Percentiles rank a stretch among this genome's conserved stretches.
Conservation (phyloP, 1,140 invertebrate genomes). For the Lithobius niger region DNA sequence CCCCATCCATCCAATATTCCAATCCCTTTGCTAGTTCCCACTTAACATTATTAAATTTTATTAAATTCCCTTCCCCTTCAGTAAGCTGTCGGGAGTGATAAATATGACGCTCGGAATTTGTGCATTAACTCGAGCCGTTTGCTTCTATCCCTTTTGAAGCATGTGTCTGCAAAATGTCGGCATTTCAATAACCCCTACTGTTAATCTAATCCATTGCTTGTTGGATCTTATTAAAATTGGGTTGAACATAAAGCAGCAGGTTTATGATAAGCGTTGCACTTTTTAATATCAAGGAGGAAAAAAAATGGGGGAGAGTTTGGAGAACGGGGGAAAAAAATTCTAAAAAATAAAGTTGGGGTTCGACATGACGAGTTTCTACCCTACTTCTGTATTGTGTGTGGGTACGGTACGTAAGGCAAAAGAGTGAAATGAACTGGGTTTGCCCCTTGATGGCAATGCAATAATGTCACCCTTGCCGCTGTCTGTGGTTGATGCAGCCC, state of each 20-base stretch:
- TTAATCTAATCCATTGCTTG: conserved; percentile 7
- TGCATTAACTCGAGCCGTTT: conserved; percentile 8
- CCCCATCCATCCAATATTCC: background rate
- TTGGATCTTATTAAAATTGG: conserved; percentile 2
- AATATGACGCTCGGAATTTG: conserved; percentile 13
- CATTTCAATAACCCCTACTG: conserved; percentile 15
- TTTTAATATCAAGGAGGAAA: no score
- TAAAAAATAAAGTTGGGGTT: no score
- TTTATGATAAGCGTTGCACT: no score
- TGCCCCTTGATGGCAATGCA: no score
- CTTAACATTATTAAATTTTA: conserved; percentile 11
- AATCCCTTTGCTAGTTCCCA: background rate
- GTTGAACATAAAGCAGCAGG: background rate
- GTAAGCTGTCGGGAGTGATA: conserved; percentile 12
- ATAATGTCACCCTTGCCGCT: no score
- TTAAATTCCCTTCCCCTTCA: conserved; percentile 10
- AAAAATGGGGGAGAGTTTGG: no score
- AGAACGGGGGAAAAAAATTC: no score
- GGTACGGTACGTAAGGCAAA: no score
- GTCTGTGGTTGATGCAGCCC: no score
- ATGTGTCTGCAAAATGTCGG: conserved; percentile 8
- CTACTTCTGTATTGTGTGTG: no score
- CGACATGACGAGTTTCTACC: no score
- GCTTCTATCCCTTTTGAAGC: conserved; percentile 5
- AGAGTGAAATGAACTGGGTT: no score